Percentiles rank a stretch among this genome's conserved stretches.
Conservation (phyloP, 2,113 vertebrate genomes). For the Microcebus lehilahytsara region DNA sequence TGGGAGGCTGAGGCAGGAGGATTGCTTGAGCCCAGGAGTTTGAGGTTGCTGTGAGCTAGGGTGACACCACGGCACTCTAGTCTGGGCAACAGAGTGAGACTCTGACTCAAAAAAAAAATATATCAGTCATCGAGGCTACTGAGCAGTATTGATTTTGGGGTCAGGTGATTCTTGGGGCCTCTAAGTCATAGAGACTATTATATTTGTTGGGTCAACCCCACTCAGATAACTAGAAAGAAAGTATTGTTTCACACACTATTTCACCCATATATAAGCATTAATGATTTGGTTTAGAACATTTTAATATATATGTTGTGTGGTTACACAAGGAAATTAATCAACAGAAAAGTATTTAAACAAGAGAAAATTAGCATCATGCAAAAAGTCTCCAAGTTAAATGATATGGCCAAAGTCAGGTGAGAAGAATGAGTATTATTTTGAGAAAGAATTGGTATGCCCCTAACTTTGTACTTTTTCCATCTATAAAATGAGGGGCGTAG, state of each 20-base stretch:
- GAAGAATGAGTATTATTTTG: slow-evolving; percentile 1
- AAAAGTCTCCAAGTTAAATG: background rate
- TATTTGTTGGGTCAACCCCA: background rate
- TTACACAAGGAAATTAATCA: slow-evolving; percentile 17
- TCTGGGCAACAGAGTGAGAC: too few relatives aligned
- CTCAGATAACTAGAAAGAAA: slow-evolving; percentile 9
- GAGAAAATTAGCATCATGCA: background rate
- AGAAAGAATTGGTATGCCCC: background rate
- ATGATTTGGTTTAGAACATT: background rate
- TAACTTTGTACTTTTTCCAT: background rate
- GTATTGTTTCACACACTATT: background rate
- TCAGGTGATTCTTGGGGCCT: background rate
- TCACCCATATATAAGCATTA: background rate
- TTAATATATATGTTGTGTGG: background rate
- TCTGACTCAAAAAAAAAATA: background rate
- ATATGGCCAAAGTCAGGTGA: background rate
- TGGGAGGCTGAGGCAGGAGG: too few relatives aligned
- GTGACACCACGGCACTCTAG: too few relatives aligned
- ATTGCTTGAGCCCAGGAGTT: too few relatives aligned
- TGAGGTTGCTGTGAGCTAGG: too few relatives aligned
- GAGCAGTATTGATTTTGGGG: background rate
- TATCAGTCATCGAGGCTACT: background rate
- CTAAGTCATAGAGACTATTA: background rate
- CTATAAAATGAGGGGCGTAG: background rate
- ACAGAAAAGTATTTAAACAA: background rate